Base-by-base conservation (phyloP, 1,140 invertebrate species). In the Diorhabda sublineata region DNA sequence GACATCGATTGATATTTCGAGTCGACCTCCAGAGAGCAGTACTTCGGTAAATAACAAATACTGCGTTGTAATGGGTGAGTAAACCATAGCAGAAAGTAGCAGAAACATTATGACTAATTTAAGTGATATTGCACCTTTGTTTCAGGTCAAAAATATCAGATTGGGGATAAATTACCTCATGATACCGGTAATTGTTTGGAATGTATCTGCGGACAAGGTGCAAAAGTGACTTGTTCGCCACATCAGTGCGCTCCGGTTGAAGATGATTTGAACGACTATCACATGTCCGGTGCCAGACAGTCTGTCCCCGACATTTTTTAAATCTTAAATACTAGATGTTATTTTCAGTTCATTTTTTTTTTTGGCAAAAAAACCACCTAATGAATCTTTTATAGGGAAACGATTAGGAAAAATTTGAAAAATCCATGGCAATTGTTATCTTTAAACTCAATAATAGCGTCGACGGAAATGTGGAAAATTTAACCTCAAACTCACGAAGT, bases 121-220 rank as follows among this genome's bases (percentile, higher is more conserved):
- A 52, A 52, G 47, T 8, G n/a, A 3, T 3, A 2, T 52, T 2
- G 26, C 6, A 52, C 6, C 47, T 52, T 52, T 69, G 65, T 77
- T 76, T 2, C 79, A 90, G 88, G 88, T 63, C 84, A 84, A 61
- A 83, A 86, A 75, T 89, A 90, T 76, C 83, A 83, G 71, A 82
- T 88, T 61, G 88, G 88, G 7, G 87, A 88, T 72, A 82, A 84
- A 66, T 81, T 90, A 61, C 88, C 88, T 4, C 86, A 88, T 71
- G 86, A 88, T 69, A 89, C 88, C 61, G 88, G 88, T 66, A 89
- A 89, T 74, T 90, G 88, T 78, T 82, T 89, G 69, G 87, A 89
- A 79, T 90, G 88, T 77, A 84, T 86, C 73, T 90, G 88, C 74
- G 87, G 86, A 61, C 79, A 83, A 65, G 85, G 84, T 71, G 88